Percentiles rank a stretch among this genome's conserved stretches.
These are phyloP conservation scores for Melanotaenia trifasciata DNA, from an alignment of 2,797 vertebrate species.

Conservation along the genomic window DNA sequence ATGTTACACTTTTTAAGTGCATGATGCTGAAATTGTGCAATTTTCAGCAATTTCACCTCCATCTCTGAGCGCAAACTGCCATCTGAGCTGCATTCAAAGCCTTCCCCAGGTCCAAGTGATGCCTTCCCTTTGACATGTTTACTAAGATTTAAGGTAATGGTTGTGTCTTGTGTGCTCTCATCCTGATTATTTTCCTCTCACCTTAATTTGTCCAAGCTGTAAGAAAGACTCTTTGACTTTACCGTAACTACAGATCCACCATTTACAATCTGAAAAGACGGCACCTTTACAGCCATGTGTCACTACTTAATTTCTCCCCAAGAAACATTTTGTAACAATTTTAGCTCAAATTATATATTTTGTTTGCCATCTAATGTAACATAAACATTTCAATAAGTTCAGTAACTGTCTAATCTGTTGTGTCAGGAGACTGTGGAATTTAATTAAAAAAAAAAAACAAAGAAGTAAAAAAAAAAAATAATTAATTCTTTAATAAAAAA, in stretches of 20 bases:
- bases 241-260: too few species aligned
- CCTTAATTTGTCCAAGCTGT: too few species aligned
- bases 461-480: constrained; percentile 74
- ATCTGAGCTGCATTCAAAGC: not conserved
- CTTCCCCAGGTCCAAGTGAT: not conserved
- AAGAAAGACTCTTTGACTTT: too few species aligned
- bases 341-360: too few species aligned
- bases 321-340: not conserved
- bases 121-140: not conserved
- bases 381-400: not conserved
- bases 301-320: not conserved
- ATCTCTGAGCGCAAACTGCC: not conserved
- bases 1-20: not conserved
- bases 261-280: too few species aligned
- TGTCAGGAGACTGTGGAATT: not conserved
- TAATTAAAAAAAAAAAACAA: constrained; percentile 32
- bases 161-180: too few species aligned
- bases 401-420: not conserved
- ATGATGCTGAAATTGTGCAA: not conserved
- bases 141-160: not conserved
- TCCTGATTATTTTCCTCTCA: not conserved
- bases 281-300: too few species aligned
- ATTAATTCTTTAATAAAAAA: constrained; percentile 85
- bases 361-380: not conserved
- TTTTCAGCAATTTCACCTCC: not conserved